Evolutionary conservation across 2,797 vertebrate species (phyloP), one percentile per base, ranked within the genome.

Genomic region (Rhinogobio ventralis): DNA sequence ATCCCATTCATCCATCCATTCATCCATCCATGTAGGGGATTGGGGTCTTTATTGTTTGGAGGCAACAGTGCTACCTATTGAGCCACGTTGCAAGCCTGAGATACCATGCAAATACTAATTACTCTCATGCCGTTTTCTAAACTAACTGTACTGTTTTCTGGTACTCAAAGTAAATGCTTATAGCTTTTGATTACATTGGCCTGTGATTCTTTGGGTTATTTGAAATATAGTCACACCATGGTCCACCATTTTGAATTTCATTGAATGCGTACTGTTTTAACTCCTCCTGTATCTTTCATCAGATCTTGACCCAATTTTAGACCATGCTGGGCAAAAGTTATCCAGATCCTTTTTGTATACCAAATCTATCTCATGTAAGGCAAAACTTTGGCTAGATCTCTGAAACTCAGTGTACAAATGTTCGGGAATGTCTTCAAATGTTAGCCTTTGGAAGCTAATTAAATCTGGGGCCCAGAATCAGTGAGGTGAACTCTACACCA

Each of bases 361-460:
- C 30, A 55, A 53, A 75, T 19, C 28, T 19, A 11, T 73, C 45
- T 19, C 0, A 3, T 49, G 45, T 1, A 49, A 49, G 15, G 20
- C 30, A 15, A 75, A 64, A 39, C 28, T 7, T 53, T 57, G 28
- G 11, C 36, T 60, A 42, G 42, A 60, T 19, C 33, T 60, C 25
- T 49, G 42, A 33, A 66, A 49, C 62, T n/a, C 42, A 36, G 6
- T 36, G 19, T 33, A 66, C 17, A 67, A 67, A 51, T 79, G 28
- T 79, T 79, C 28, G 9, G 13, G 28, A 64, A 79, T 84, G 53
- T 15, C 66, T 39, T 72, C 66, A 76, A 67, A 83, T 60, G 33
- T 83, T 74, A 91, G 74, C 91, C 42, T 92, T 90, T 88, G 87
- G 89, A 92, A 90, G 88, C 90, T 93, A 94, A 95, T 95, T 91